These are phyloP conservation scores for Scartelaos histophorus DNA, from an alignment of 2,113 vertebrate species.

Conservation along the genomic window DNA sequence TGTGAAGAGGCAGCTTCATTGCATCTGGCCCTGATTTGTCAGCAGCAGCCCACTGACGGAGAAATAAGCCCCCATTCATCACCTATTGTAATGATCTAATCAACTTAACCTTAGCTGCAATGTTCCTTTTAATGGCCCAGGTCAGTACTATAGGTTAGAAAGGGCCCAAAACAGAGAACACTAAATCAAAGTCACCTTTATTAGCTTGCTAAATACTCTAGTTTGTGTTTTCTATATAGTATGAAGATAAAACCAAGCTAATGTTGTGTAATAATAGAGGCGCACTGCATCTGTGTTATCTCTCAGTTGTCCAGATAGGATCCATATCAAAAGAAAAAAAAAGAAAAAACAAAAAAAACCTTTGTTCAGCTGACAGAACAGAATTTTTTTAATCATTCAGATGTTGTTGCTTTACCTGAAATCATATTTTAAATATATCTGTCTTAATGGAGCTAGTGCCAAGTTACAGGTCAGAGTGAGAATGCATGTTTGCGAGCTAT, in stretches of 20 bases:
- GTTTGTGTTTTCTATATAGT: not conserved
- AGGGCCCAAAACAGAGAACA: slow-evolving; percentile 41
- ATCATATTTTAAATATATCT: too few species aligned
- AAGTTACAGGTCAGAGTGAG: too few species aligned
- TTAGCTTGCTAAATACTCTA: not conserved
- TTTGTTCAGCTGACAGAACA: too few species aligned
- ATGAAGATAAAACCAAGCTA: not conserved
- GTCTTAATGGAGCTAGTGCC: too few species aligned
- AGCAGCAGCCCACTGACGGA: slow-evolving; percentile 61
- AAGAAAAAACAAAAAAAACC: too few species aligned
- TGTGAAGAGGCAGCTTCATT: slow-evolving; percentile 66
- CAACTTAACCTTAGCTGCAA: slow-evolving; percentile 63
- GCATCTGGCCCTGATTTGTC: slow-evolving; percentile 67
- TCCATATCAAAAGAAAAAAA: too few species aligned
- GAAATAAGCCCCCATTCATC: slow-evolving; percentile 71
- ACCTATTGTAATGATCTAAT: slow-evolving; percentile 71
- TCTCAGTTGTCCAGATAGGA: too few species aligned
- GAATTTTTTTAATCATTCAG: too few species aligned
- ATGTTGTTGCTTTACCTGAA: too few species aligned
- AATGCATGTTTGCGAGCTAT: too few species aligned
- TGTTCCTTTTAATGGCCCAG: slow-evolving; percentile 38
- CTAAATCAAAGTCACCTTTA: slow-evolving; percentile 21
- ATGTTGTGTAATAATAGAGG: not conserved
- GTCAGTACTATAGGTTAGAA: slow-evolving; percentile 40
- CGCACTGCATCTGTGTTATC: not conserved